phyloP scores from a whole-genome alignment of 2,113 vertebrate genomes.

The Heterochromis multidens region DNA sequence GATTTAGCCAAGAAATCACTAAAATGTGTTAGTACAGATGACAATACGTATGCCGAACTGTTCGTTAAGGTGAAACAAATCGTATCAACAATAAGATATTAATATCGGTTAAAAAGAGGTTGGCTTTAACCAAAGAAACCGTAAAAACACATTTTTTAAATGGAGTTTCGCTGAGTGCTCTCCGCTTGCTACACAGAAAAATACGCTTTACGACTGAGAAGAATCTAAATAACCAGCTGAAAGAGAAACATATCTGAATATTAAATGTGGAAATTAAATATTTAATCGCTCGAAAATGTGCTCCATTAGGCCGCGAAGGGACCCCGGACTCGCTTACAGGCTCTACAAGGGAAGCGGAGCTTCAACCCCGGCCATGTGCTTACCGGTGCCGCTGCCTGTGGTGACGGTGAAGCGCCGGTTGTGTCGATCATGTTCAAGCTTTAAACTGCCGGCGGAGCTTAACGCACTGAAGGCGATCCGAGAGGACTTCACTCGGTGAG shows the following conservation, averaged over 20 bases:
- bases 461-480: not conserved
- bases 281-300: fast-evolving
- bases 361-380: not conserved
- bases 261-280: not conserved
- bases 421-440: conserved; percentile 66
- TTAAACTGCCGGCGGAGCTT: not conserved
- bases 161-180: not conserved
- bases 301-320: not conserved
- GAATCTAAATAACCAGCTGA: fast-evolving
- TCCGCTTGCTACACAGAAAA: not conserved
- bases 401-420: conserved; percentile 59
- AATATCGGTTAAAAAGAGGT: fast-evolving
- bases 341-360: not conserved
- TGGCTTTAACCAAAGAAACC: fast-evolving
- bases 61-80: fast-evolving
- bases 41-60: not conserved
- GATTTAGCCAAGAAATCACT: not conserved
- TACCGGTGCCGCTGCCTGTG: conserved; percentile 45
- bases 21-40: fast-evolving
- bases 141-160: not conserved
- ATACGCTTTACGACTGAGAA: fast-evolving
- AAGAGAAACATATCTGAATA: not conserved
- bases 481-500: not conserved
- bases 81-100: fast-evolving
- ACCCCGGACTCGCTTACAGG: not conserved